Evolutionary conservation across 2,113 vertebrate species (phyloP), one percentile per base, ranked within the genome.

Genomic region (Setophaga petechia): DNA sequence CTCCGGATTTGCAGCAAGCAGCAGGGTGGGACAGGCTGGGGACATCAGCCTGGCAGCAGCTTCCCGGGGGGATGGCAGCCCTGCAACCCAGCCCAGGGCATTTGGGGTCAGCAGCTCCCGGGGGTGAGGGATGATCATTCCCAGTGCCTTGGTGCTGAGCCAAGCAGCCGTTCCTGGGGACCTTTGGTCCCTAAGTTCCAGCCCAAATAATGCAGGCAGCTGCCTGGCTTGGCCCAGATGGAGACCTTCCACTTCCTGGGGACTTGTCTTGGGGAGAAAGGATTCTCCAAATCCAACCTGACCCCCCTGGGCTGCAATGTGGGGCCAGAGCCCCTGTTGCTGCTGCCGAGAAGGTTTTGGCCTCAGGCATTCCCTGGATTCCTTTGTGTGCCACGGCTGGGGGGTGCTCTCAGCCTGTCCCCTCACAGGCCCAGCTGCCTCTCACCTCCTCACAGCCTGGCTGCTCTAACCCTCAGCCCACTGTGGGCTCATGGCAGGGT

Each of bases 21-120:
- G n/a, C 23, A 19, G 8, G 5, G n/a, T 43, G 31, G 41, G 65
- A 14, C 0, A 0, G 3, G 28, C 28, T 8, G 1, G 7, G 46
- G 30, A 35, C 43, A 30, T 51, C 17, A 12, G 66, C n/a, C 57
- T 30, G 39, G 89, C 3, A 9, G 24, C 54, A 55, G 31, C 19
- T 67, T n/a, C 5, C 0, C 1, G 8, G 7, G 6, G 16, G 6
- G 2, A 16, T 0, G 0, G 5, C 33, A n/a, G 58, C 52, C 24
- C 57, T 49, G 27, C 15, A 30, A 15, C 10, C 31, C 5, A 6
- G n/a, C n/a, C 27, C 22, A 1, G 65, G 47, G 43, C 3, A 8
- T 55, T 14, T 49, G 61, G 57, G 41, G 11, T 24, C 10, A 8
- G 4, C 6, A 4, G 37, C 37, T 72, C 43, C 46, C 13, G 3